Conservation (phyloP, 2,888 invertebrate species). For the Erannis defoliaria region DNA sequence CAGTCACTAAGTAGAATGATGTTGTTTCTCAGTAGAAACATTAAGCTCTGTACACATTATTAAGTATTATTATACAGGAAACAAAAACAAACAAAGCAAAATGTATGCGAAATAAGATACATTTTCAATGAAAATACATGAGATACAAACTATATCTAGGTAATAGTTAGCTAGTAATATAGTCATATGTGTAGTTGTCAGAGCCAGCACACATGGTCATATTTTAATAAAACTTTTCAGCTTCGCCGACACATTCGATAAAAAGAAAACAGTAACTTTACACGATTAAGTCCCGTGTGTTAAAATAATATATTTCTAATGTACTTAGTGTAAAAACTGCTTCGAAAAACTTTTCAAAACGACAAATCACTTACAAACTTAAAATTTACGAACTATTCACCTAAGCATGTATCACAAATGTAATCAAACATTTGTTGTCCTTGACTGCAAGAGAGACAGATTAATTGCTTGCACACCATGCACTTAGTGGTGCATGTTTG, state of each 20-base stretch:
- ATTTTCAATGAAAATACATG: conserved; percentile 4
- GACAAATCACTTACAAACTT: conserved; percentile 4
- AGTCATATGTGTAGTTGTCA: conserved; percentile 3
- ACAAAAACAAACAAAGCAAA: conserved; percentile 4
- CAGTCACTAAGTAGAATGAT: conserved; percentile 4
- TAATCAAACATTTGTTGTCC: conserved; percentile 4
- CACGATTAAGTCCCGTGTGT: conserved; percentile 4
- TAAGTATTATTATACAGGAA: conserved; percentile 4
- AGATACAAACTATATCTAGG: conserved; percentile 4
- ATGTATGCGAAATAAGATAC: conserved; percentile 4
- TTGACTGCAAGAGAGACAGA: conserved; percentile 4
- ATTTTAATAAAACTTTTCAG: conserved; percentile 4
- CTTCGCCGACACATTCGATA: conserved; percentile 4
- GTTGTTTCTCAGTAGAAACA: conserved; percentile 4
- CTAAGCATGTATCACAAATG: conserved; percentile 4
- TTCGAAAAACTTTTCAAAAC: conserved; percentile 4
- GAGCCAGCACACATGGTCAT: conserved; percentile 4
- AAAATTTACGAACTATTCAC: conserved; percentile 4
- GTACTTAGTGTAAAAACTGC: conserved; percentile 4
- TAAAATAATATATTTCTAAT: conserved; percentile 4
- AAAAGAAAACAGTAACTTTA: conserved; percentile 4
- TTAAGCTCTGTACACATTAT: conserved; percentile 4
- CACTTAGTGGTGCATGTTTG: conserved; percentile 4
- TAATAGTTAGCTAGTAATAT: conserved; percentile 4
- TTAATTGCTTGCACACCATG: conserved; percentile 4